Evolutionary conservation across 2,797 vertebrate species (phyloP).

Genomic region (Thripadectes ignobilis): DNA sequence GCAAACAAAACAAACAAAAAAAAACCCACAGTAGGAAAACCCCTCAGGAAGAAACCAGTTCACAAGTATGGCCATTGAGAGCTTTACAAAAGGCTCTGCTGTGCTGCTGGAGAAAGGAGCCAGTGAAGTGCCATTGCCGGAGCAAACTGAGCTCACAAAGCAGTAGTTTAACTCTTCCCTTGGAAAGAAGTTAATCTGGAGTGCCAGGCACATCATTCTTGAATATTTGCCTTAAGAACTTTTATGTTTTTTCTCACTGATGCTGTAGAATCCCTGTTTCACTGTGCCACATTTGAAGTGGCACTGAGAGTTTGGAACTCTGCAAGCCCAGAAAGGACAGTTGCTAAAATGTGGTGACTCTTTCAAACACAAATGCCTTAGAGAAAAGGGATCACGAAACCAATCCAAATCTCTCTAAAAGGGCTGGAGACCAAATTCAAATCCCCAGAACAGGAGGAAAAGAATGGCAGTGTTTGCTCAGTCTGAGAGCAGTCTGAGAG

Average conservation of each 20-base stretch:
- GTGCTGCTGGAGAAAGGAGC: slow-evolving; percentile 13
- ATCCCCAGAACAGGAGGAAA: background rate
- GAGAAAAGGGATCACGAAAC: background rate
- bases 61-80: background rate
- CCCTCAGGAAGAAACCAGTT: slow-evolving; percentile 13
- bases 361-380: background rate
- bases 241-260: background rate
- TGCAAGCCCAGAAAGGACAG: background rate
- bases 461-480: background rate
- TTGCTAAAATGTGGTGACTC: background rate
- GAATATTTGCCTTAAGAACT: background rate
- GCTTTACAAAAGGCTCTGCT: slow-evolving; percentile 23
- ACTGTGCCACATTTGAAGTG: background rate
- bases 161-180: slow-evolving; percentile 32
- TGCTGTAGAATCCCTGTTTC: background rate
- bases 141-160: background rate
- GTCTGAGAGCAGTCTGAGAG: background rate
- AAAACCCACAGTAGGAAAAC: background rate
- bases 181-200: background rate
- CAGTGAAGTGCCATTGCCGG: background rate
- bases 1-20: background rate
- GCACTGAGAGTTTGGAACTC: background rate
- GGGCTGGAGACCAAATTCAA: background rate
- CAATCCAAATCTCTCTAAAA: background rate
- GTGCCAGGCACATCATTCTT: background rate